Evolutionary conservation across 2,797 vertebrate species (phyloP), one percentile per base, ranked within the genome.

Genomic region (Mastacembelus armatus): DNA sequence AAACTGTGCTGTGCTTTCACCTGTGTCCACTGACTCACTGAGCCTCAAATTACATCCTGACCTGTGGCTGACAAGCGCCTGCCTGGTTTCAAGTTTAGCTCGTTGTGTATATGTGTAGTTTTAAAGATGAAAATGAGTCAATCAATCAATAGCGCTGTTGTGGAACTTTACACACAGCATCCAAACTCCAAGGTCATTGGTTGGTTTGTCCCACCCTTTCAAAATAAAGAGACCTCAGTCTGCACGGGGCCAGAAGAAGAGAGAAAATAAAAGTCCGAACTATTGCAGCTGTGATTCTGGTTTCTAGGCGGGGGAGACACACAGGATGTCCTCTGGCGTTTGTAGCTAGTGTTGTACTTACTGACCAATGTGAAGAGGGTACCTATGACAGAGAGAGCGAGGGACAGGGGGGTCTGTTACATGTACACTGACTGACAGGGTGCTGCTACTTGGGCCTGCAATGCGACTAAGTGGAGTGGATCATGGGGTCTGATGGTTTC

Each of bases 341-440:
- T 27, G 32, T 30, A 61, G 61, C 68, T 73, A 65, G 59, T 71
- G 67, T 61, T 69, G 38, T 26, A 48, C 29, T 65, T 78, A 79
- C 80, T 85, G 84, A 86, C 84, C 78, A 36, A 77, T 33, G 18
- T 16, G 50, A 62, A 56, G 49, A 69, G 27, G 60, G 67, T 33
- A 75, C 48, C 39, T 22, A 47, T 2, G 18, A 35, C 32, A 19
- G 38, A 55, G 57, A 38, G 52, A 52, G 45, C 14, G 71, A 30
- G 58, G 6, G 43, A n/a, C 3, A 49, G 40, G n/a, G 32, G 21
- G 6, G 47, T 27, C 19, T 14, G 66, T 59, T 33, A 49, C 35
- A 52, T 30, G 8, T 10, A 51, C 51, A 14, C 60, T 33, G 32
- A 39, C 52, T 18, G 58, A 60, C 65, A 1, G 47, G 66, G 39